Percentiles rank a stretch among this genome's conserved stretches.
Evolutionary conservation across 2,797 vertebrate species (phyloP).

Genomic region (Fringilla coelebs): DNA sequence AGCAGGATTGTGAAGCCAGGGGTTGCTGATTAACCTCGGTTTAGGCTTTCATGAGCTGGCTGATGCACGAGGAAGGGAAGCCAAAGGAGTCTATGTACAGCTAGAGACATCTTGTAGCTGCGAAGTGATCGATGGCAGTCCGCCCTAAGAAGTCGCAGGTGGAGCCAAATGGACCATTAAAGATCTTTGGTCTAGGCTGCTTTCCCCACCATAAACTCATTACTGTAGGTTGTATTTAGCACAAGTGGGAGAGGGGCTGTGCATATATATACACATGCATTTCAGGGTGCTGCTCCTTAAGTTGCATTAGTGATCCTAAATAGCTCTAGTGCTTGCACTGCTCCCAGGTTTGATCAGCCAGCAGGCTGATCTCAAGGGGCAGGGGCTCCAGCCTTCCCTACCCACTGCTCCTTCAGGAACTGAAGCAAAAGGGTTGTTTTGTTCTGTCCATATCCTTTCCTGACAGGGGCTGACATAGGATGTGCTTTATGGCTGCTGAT

Average conservation of each 20-base stretch:
- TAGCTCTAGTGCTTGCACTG: background rate
- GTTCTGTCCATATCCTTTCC: background rate
- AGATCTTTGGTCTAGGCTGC: background rate
- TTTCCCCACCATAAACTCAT: background rate
- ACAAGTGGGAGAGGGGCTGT: background rate
- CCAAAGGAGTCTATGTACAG: background rate
- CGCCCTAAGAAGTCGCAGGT: background rate
- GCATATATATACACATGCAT: rapidly evolving
- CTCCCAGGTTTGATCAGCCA: background rate
- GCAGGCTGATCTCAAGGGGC: background rate
- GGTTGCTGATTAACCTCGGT: background rate
- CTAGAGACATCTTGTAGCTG: background rate
- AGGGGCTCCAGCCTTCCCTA: background rate
- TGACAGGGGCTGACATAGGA: background rate
- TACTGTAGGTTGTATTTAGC: background rate
- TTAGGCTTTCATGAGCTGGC: background rate
- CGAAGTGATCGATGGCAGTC: background rate
- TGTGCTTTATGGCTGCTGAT: background rate
- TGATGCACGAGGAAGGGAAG: background rate
- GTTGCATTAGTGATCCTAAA: background rate
- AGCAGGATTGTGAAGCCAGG: background rate
- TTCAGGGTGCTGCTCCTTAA: background rate
- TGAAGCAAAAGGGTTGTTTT: background rate
- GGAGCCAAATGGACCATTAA: background rate
- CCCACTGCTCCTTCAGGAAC: background rate